A percentile compares a stretch with the other conserved stretches of the same genome.
Conservation (phyloP, 2,113 vertebrate genomes). For the Chelonoidis abingdonii region DNA sequence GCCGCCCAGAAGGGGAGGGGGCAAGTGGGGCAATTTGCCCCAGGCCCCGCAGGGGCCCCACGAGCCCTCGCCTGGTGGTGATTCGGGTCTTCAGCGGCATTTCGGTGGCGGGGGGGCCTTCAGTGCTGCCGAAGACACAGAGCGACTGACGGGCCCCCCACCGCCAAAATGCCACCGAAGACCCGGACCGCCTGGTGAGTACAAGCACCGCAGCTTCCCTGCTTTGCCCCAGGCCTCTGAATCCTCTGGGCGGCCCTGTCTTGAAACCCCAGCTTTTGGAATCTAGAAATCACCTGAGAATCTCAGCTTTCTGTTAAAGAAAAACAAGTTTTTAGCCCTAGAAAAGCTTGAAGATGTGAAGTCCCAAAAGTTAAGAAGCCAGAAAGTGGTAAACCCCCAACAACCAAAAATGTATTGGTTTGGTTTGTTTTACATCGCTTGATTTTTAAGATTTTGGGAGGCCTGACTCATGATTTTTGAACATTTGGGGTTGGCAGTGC, state of each 20-base stretch:
- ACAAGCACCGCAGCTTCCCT: too few relatives aligned
- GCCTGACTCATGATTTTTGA: neutral
- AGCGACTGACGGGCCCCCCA: too few relatives aligned
- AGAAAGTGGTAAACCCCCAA: neutral
- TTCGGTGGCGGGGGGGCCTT: too few relatives aligned
- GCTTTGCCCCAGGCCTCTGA: too few relatives aligned
- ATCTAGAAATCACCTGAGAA: neutral
- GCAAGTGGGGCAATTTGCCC: too few relatives aligned
- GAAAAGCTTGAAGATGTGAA: neutral
- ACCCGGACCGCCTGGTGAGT: too few relatives aligned
- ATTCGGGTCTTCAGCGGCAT: too few relatives aligned
- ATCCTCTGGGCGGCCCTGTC: neutral
- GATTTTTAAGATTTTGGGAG: neutral
- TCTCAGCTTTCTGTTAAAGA: neutral
- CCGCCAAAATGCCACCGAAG: too few relatives aligned
- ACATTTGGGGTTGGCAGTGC: neutral
- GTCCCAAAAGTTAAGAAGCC: neutral
- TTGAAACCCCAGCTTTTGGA: neutral
- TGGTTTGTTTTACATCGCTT: neutral
- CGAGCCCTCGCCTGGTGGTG: too few relatives aligned
- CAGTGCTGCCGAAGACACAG: too few relatives aligned
- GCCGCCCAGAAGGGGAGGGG: too few relatives aligned
- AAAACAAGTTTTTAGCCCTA: neutral
- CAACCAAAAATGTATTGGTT: neutral
- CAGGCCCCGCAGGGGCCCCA: too few relatives aligned